phyloP scores from a whole-genome alignment of 2,113 vertebrate species.

The Thinocorus orbignyianus region DNA sequence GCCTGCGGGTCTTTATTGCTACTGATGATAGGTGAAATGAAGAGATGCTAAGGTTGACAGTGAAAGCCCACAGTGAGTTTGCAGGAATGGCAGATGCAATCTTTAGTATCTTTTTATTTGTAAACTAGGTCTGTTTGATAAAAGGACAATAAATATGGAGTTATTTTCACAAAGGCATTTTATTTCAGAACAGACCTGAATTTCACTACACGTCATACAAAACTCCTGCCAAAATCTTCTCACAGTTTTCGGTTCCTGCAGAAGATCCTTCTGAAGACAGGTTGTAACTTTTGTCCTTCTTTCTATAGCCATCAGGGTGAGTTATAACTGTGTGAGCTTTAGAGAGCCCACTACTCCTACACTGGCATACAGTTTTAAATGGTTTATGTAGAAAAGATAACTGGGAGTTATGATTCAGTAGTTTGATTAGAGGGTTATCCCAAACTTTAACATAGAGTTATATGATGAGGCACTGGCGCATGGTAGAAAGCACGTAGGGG shows the following conservation, averaged over 20 bases:
- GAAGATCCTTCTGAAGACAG: background rate
- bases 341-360: background rate
- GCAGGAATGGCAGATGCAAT: background rate
- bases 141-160: background rate
- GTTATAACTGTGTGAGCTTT: background rate
- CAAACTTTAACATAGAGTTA: background rate
- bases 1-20: constrained; percentile 5
- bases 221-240: background rate
- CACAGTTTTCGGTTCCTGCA: background rate
- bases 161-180: background rate
- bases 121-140: background rate
- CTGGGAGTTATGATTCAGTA: background rate
- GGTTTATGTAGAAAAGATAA: background rate
- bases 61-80: background rate
- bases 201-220: background rate
- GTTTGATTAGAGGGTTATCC: background rate
- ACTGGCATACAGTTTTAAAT: background rate
- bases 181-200: background rate
- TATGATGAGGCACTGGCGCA: background rate
- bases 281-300: background rate
- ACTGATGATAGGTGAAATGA: background rate
- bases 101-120: background rate
- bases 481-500: accelerated
- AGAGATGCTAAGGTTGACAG: background rate
- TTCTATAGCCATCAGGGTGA: background rate